These are phyloP conservation scores for Sturnira hondurensis DNA, from an alignment of 2,113 vertebrate species.

Conservation along the genomic window DNA sequence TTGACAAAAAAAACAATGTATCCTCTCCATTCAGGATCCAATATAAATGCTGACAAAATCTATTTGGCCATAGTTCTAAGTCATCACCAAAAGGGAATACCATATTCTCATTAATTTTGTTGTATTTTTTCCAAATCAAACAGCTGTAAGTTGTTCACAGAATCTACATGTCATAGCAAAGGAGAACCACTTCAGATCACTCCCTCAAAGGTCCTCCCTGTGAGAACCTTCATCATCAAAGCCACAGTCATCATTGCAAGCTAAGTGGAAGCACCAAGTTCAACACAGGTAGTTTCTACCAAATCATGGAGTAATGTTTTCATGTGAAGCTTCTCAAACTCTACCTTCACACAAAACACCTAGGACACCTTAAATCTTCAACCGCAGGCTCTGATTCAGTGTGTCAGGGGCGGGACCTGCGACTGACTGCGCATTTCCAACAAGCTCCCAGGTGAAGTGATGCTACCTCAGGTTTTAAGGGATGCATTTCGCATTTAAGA, in stretches of 20 bases:
- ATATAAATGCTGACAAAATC: background rate
- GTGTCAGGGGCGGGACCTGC: background rate
- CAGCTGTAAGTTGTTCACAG: constrained; percentile 35
- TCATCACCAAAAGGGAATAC: background rate
- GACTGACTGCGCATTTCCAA: background rate
- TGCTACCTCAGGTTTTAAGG: background rate
- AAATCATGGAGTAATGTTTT: background rate
- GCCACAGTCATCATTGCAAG: background rate
- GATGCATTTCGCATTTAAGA: background rate
- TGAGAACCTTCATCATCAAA: background rate
- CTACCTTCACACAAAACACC: background rate
- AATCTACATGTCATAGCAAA: constrained; percentile 17
- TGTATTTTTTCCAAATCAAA: background rate
- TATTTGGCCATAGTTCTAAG: background rate
- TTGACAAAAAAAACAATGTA: background rate
- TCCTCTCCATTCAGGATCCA: background rate
- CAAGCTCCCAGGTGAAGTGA: background rate
- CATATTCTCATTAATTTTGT: background rate
- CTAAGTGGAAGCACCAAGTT: background rate
- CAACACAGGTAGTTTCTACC: background rate
- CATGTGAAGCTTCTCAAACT: background rate
- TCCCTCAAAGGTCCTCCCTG: background rate
- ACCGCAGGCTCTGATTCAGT: background rate
- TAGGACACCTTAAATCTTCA: background rate
- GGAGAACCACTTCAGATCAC: background rate